phyloP scores from a whole-genome alignment of 2,888 invertebrate species.

The Cremastobaeus sp. region DNA sequence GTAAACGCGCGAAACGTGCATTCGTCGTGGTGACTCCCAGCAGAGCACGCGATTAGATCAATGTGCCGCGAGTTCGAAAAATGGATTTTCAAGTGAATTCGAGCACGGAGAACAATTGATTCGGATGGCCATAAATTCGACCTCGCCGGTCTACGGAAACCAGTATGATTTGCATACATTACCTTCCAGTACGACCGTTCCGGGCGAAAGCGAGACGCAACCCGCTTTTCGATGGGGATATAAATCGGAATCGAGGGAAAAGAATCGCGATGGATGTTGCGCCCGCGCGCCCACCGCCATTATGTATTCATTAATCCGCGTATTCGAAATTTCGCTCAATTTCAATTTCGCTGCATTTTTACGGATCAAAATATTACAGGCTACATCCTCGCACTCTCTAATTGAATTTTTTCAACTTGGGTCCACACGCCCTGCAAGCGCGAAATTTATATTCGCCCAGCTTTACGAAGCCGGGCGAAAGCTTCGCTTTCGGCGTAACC shows the following conservation, averaged over 20 bases:
- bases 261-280: constrained; percentile 47
- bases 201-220: constrained; percentile 28
- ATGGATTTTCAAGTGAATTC: constrained; percentile 62
- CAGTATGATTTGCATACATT: constrained; percentile 63
- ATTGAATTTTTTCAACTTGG: too few species aligned
- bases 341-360: constrained; percentile 37
- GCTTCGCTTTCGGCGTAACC: too few species aligned
- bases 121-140: constrained; percentile 60
- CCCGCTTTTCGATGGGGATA: constrained; percentile 32
- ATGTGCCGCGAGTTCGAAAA: constrained; percentile 60
- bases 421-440: too few species aligned
- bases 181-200: constrained; percentile 52
- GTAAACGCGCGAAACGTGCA: constrained; percentile 45
- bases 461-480: too few species aligned
- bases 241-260: constrained; percentile 52
- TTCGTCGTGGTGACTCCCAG: constrained; percentile 34
- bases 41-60: constrained; percentile 59
- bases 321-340: constrained; percentile 31
- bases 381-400: too few species aligned
- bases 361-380: constrained; percentile 32
- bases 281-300: constrained; percentile 30
- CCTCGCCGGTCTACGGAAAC: constrained; percentile 55
- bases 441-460: too few species aligned
- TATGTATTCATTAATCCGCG: constrained; percentile 57
- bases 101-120: constrained; percentile 61